phyloP scores from a whole-genome alignment of 2,797 vertebrate species.

The Siniperca obscura region DNA sequence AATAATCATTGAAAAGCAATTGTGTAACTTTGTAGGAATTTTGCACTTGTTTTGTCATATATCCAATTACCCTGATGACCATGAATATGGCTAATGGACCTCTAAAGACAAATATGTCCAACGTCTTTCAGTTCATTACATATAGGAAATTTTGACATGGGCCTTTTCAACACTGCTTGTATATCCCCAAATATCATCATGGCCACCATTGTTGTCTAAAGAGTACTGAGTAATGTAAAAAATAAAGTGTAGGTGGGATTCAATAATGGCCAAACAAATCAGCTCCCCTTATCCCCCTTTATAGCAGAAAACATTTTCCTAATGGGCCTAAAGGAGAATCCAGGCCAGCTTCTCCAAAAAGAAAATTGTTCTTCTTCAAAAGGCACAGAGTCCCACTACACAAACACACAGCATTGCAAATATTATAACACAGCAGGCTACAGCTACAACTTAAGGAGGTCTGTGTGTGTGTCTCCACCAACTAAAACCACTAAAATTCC shows the following conservation, averaged over 20 bases:
- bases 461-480: slow-evolving; percentile 6
- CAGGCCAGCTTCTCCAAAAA: slow-evolving; percentile 8
- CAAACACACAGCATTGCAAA: slow-evolving; percentile 22
- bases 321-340: slow-evolving; percentile 2
- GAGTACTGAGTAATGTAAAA: not conserved
- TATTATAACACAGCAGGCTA: slow-evolving; percentile 19
- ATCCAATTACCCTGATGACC: not conserved
- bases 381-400: not conserved
- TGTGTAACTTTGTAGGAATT: not conserved
- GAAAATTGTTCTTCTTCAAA: slow-evolving; percentile 1
- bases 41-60: not conserved
- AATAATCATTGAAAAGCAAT: not conserved
- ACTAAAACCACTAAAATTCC: slow-evolving; percentile 22
- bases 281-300: not conserved
- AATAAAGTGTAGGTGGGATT: not conserved
- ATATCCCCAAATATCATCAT: not conserved
- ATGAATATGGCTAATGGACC: not conserved
- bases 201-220: not conserved
- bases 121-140: not conserved
- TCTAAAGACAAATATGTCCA: not conserved
- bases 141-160: not conserved
- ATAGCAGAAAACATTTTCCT: slow-evolving; percentile 10
- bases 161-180: not conserved
- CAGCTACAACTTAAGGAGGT: not conserved
- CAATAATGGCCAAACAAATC: slow-evolving; percentile 20